Base-by-base conservation (phyloP, 2,113 vertebrate genomes). In the Fregetta grallaria region DNA sequence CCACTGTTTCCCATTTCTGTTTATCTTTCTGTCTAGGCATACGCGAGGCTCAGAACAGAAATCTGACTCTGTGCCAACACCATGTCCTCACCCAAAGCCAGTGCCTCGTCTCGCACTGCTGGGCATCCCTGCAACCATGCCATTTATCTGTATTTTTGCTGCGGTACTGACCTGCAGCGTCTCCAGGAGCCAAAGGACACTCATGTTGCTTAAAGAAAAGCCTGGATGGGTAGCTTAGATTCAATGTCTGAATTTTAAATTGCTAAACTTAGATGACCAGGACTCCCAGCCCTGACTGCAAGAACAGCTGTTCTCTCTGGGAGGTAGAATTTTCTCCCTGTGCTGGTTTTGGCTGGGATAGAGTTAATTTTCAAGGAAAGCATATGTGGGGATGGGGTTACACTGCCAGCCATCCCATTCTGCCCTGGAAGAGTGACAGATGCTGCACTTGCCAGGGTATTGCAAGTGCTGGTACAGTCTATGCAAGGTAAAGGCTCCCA, bases 1-100 rank as follows among this genome's bases (percentile, higher is more conserved):
- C 45, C 83, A 17, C 87, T 16, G 25, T 70, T 91, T 74, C 84
- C 65, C 58, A 66, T 79, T 80, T 25, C 59, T 77, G 30, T 90
- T 95, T 91, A 81, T 95, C 92, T 92, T 58, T 58, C 75, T 77
- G 88, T 86, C 90, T 74, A 22, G 18, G 63, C 75, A 42, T 30
- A 6, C 0, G 1, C 88, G 82, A 70, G 86, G 61, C 52, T 86
- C 61, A 1, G 76, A 74, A 52, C 68, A 96, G 94, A 55, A 74
- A 34, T 5, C 26, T 63, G 83, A 84, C 56, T 4, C 36, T 5
- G 71, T 92, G 94, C 95, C 96, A 92, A 17, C 2, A 9, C 20
- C 53, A 20, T 47, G 86, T 96, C 72, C 77, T 92, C 95, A 91
- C 91, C 91, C 91, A 17, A 47, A 52, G 61, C 50, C 75, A 67